Percentiles rank a stretch among this genome's conserved stretches.
These are phyloP conservation scores for Lycaena phlaeas DNA, from an alignment of 2,888 invertebrate species.

Conservation along the genomic window DNA sequence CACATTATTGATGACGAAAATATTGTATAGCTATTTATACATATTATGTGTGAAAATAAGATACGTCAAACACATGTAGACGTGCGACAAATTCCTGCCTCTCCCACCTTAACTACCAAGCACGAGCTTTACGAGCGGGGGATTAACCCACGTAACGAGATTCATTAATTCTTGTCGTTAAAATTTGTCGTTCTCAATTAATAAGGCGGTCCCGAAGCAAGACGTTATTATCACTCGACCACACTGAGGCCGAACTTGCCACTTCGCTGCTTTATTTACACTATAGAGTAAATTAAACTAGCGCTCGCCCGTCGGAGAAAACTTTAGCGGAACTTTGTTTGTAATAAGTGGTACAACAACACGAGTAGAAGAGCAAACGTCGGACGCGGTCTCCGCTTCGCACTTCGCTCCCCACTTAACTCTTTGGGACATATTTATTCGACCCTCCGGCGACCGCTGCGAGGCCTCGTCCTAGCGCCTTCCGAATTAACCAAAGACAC, in stretches of 20 bases:
- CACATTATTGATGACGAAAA: no score
- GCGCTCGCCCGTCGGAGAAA: constrained; percentile 67
- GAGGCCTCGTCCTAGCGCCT: constrained; percentile 36
- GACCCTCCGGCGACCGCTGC: constrained; percentile 68
- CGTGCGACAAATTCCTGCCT: constrained; percentile 25
- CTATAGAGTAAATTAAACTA: constrained; percentile 75
- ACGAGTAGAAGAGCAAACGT: constrained; percentile 73
- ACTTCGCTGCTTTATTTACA: constrained; percentile 73
- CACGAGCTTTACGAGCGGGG: constrained; percentile 69
- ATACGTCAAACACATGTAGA: constrained; percentile 7
- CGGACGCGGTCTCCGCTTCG: constrained; percentile 66
- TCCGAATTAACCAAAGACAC: constrained; percentile 62
- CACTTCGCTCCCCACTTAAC: constrained; percentile 70
- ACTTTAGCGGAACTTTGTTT: constrained; percentile 72
- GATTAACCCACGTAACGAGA: constrained; percentile 75
- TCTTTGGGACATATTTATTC: constrained; percentile 74
- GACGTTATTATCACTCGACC: constrained; percentile 70
- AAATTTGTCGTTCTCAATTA: constrained; percentile 75
- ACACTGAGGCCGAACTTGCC: constrained; percentile 56
- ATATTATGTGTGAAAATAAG: no score
- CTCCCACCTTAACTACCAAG: constrained; percentile 62
- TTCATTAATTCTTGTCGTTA: constrained; percentile 76
- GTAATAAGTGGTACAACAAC: constrained; percentile 75
- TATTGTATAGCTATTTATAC: no score
- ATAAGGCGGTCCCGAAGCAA: constrained; percentile 67